Evolutionary conservation across 2,888 invertebrate genomes (phyloP), one percentile per base, ranked within the genome.

Genomic region (Lutraria lutraria): DNA sequence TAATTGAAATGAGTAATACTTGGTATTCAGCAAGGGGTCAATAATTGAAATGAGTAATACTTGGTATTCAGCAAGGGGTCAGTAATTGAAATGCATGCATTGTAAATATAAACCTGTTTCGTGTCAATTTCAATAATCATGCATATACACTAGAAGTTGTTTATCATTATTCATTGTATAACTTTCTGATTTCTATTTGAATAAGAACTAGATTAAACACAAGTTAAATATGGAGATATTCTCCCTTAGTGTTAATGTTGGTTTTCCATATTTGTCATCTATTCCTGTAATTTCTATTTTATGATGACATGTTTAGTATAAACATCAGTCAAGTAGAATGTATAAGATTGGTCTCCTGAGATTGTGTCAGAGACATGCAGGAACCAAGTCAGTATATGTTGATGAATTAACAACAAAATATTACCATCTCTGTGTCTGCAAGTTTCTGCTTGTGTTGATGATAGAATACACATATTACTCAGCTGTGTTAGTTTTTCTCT

Each of bases 301-400:
- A 25, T 68, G 63, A 68, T 68, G 63, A 68, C 63, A 68, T 25
- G 25, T 68, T 68, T n/a, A 68, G 25, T 68, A 68, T 68, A 68
- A 21, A 68, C 63, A 25, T 68, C 63, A 68, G 63, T 68, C 63
- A 68, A 25, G 25, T 68, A 25, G 25, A 25, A 25, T 12, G 6
- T 25, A 68, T 10, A 25, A 68, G 63, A 68, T 68, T 68, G 63
- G 63, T 68, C 63, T 68, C 63, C 4, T 25, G 63, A 68, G 63
- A 68, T 8, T 25, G 63, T 25, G 63, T 13, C 6, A 13, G n/a
- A 68, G 63, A 68, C 25, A 10, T 25, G n/a, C 25, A n/a, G 63
- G 63, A 4, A 68, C 63, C 63, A 8, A 25, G n/a, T 25, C 25
- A 68, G n/a, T 68, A n/a, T 68, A 12, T 1, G 25, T 25, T 68